Base-by-base conservation (phyloP, 2,797 vertebrate genomes). In the Ceryle rudis region DNA sequence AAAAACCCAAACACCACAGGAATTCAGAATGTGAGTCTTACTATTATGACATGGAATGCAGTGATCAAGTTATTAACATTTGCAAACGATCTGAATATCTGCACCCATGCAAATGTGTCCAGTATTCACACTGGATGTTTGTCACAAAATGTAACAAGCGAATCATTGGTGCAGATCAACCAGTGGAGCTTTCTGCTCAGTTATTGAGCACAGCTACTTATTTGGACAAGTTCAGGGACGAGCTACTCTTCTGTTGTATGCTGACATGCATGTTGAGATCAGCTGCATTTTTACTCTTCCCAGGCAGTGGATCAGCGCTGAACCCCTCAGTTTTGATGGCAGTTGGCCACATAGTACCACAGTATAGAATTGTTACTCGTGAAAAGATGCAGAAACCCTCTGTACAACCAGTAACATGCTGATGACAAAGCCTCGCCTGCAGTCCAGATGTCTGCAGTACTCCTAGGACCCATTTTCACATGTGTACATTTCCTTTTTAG, bases 61-160 rank as follows among this genome's bases (percentile, higher is more conserved):
- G 35, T 1, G 31, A 60, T 44, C 35, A n/a, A 37, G 66, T 26
- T 31, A 65, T 51, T 0, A 0, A 8, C 23, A 37, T 87, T 22
- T 64, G 35, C 39, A 52, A 72, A 77, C 41, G 35, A 28, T 33
- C 52, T 69, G 8, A 52, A 2, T 10, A 66, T 47, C 26, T 66
- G 39, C 64, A 55, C 26, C 29, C 66, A 58, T 82, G 58, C 60
- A 77, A 44, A 23, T 0, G 4, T n/a, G 33, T 57, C 71, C 77
- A 87, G 75, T 44, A 67, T 9, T 41, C 58, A 70, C 46, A 54
- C 14, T 11, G 20, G 22, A 47, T 17, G 15, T 11, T 29, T 70
- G 60, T 39, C 74, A 79, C 20, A 39, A 79, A 86, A 55, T 2
- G 2, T 1, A 6, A 37, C 31, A 83, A 91, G 42, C 16, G 64